phyloP scores from a whole-genome alignment of 2,888 invertebrate species.

The Linnaemya vulpina region DNA sequence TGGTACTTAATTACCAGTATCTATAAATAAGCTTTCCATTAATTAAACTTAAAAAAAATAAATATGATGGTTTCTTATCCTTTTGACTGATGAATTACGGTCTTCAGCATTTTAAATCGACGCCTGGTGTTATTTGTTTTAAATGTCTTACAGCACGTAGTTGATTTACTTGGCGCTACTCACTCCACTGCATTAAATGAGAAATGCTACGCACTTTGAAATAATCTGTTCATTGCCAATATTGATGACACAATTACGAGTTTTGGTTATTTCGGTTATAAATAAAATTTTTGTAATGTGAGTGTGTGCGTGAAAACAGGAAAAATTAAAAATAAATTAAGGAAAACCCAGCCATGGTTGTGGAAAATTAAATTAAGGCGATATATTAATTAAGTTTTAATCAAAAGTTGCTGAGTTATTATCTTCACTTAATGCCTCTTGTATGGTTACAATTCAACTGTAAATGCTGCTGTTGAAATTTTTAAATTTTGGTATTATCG shows the following conservation, averaged over 20 bases:
- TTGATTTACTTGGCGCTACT: background rate
- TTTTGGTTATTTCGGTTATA: slow-evolving; percentile 2
- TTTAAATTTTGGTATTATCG: no score
- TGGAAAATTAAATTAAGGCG: no score
- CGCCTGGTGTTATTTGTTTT: background rate
- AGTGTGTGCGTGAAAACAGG: background rate
- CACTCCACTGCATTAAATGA: background rate
- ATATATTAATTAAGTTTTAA: no score
- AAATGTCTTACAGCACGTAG: slow-evolving; percentile 19
- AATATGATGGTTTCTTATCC: background rate
- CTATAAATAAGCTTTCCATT: slow-evolving; percentile 24
- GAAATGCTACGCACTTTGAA: slow-evolving; percentile 69
- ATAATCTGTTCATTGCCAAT: slow-evolving; percentile 47
- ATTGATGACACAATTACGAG: slow-evolving; percentile 60
- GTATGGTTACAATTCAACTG: no score
- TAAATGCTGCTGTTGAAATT: no score
- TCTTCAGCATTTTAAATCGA: background rate
- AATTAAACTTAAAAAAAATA: slow-evolving; percentile 41
- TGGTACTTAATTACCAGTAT: background rate
- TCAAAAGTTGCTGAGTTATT: no score
- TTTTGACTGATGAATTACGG: background rate
- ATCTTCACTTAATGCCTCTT: no score
- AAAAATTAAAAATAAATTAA: background rate
- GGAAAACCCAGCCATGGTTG: no score
- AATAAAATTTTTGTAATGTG: slow-evolving; percentile 4